A percentile compares a stretch with the other conserved stretches of the same genome.
These are phyloP conservation scores for Galleria mellonella DNA, from an alignment of 1,140 invertebrate genomes.

Conservation along the genomic window DNA sequence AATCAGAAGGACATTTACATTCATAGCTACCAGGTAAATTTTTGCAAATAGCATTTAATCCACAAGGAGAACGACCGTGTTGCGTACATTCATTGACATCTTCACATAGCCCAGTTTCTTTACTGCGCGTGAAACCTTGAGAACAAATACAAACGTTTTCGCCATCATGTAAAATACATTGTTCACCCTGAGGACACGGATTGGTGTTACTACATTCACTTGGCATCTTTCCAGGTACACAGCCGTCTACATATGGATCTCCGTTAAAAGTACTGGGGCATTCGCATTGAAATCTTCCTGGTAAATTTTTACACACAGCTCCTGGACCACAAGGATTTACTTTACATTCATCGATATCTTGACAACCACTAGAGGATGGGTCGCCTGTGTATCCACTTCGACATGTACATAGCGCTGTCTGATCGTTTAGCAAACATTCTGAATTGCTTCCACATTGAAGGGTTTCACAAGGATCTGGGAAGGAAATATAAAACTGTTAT, in stretches of 20 bases:
- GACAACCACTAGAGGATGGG: constrained; percentile 82
- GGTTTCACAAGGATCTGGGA: constrained; percentile 90
- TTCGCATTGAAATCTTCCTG: constrained; percentile 89
- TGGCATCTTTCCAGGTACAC: constrained; percentile 76
- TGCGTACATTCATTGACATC: constrained; percentile 93
- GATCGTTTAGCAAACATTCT: constrained; percentile 90
- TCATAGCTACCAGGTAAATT: constrained; percentile 96
- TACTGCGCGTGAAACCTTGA: constrained; percentile 86
- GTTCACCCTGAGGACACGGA: constrained; percentile 88
- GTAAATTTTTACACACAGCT: constrained; percentile 91
- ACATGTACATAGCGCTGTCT: constrained; percentile 89
- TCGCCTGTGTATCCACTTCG: constrained; percentile 84
- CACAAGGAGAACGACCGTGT: constrained; percentile 85
- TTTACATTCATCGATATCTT: constrained; percentile 91
- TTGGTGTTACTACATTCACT: constrained; percentile 81
- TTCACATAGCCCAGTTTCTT: constrained; percentile 82
- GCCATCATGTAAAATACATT: constrained; percentile 86
- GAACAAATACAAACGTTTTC: constrained; percentile 91
- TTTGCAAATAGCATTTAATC: constrained; percentile 91
- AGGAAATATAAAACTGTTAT: constrained; percentile 26
- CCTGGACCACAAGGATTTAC: constrained; percentile 85
- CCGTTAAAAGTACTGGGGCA: constrained; percentile 85
- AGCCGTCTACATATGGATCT: constrained; percentile 84
- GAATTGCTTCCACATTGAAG: constrained; percentile 90
- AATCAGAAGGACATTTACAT: constrained; percentile 90